phyloP scores from a whole-genome alignment of 2,797 vertebrate genomes.

The Saguinus oedipus region DNA sequence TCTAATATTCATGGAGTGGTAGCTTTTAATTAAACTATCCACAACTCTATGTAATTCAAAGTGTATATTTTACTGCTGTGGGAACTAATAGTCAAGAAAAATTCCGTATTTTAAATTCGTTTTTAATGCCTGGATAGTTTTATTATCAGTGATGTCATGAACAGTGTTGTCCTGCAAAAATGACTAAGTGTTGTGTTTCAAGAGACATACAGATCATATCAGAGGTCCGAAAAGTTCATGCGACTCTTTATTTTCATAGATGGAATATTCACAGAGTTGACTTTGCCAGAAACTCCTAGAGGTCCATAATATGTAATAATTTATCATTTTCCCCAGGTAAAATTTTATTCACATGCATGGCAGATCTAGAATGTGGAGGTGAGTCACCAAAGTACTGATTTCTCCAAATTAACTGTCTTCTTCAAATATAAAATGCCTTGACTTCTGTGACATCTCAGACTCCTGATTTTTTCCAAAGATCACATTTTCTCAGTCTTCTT shows the following conservation, averaged over 20 bases:
- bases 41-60: conserved; percentile 30
- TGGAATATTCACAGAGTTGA: not conserved
- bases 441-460: not conserved
- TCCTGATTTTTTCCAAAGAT: not conserved
- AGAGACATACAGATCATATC: not conserved
- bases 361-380: not conserved
- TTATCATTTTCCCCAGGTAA: not conserved
- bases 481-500: not conserved
- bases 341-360: not conserved
- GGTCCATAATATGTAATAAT: not conserved
- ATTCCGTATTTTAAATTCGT: conserved; percentile 33
- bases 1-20: conserved; percentile 45
- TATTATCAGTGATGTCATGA: conserved; percentile 10
- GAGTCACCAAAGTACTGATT: not conserved
- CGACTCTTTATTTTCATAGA: not conserved
- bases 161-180: not conserved
- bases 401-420: not conserved
- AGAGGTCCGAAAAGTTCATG: not conserved
- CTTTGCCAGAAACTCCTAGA: not conserved
- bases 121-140: conserved; percentile 57
- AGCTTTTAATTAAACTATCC: conserved; percentile 64
- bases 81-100: conserved; percentile 40
- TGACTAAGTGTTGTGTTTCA: not conserved
- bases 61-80: conserved; percentile 41
- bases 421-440: not conserved